Evolutionary conservation across 2,888 invertebrate species (phyloP).

Genomic region (Gryllus longicercus): DNA sequence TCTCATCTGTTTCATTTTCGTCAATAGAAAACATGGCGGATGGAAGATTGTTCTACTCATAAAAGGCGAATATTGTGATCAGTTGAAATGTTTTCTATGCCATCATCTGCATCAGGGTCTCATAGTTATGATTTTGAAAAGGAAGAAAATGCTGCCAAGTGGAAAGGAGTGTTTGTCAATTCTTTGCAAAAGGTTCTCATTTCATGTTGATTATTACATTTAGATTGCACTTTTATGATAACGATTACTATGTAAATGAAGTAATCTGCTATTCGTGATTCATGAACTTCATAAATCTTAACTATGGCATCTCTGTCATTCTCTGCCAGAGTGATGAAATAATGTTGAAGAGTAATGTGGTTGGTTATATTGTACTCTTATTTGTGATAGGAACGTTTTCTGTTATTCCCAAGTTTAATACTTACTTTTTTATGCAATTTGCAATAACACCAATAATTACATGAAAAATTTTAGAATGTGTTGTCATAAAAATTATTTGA

Average conservation of each 20-base stretch:
- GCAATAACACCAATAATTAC: too few species aligned
- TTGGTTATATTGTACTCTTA: too few species aligned
- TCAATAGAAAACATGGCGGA: constrained; percentile 38
- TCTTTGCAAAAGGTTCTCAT: constrained; percentile 77
- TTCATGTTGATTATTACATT: neutral
- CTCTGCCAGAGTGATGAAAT: too few species aligned
- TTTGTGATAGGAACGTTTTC: too few species aligned
- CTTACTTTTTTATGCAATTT: too few species aligned
- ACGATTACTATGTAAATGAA: too few species aligned
- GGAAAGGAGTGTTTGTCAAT: constrained; percentile 86
- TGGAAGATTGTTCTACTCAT: constrained; percentile 34
- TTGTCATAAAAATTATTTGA: neutral
- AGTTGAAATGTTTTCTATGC: constrained; percentile 39
- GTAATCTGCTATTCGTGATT: neutral
- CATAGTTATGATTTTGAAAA: constrained; percentile 75
- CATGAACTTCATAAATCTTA: neutral
- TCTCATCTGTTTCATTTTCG: constrained; percentile 34
- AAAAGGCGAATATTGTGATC: constrained; percentile 31
- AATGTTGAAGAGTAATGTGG: too few species aligned
- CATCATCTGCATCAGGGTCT: constrained; percentile 39
- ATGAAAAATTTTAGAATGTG: neutral
- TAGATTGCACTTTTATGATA: too few species aligned
- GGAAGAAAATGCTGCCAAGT: constrained; percentile 84
- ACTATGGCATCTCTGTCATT: too few species aligned
- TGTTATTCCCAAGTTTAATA: too few species aligned